Evolutionary conservation across 1,140 invertebrate species (phyloP).

Genomic region (Glomeris maerens): DNA sequence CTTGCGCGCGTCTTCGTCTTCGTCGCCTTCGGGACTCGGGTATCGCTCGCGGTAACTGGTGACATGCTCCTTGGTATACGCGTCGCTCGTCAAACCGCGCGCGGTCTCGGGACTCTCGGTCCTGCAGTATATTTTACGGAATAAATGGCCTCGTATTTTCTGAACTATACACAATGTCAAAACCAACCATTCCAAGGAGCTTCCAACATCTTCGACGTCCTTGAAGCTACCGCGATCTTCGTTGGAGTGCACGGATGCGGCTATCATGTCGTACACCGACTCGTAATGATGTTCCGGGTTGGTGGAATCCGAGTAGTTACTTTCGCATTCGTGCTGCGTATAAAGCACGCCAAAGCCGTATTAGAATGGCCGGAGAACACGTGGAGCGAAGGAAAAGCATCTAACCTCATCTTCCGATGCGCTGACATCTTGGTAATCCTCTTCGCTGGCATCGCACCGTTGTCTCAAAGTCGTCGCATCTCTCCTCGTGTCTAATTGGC

Average conservation of each 20-base stretch:
- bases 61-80: background rate
- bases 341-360: background rate
- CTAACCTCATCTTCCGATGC: background rate
- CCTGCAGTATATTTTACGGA: conserved; percentile 16
- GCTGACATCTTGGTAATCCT: conserved; percentile 2
- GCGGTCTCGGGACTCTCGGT: conserved; percentile 12
- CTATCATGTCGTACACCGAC: conserved; percentile 23
- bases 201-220: conserved; percentile 14
- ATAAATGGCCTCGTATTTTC: conserved; percentile 17
- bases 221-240: background rate
- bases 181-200: conserved; percentile 18
- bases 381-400: background rate
- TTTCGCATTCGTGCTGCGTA: conserved; percentile 13
- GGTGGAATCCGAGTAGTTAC: conserved; percentile 12
- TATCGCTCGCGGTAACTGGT: background rate
- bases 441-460: background rate
- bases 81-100: background rate
- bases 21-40: background rate
- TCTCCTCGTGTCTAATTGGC: background rate
- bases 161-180: conserved; percentile 19
- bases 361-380: background rate
- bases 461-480: background rate
- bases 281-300: conserved; percentile 21
- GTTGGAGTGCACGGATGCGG: conserved; percentile 14
- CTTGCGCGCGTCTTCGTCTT: conserved; percentile 5